Evolutionary conservation across 2,113 vertebrate species (phyloP).

Genomic region (Labeo catla): DNA sequence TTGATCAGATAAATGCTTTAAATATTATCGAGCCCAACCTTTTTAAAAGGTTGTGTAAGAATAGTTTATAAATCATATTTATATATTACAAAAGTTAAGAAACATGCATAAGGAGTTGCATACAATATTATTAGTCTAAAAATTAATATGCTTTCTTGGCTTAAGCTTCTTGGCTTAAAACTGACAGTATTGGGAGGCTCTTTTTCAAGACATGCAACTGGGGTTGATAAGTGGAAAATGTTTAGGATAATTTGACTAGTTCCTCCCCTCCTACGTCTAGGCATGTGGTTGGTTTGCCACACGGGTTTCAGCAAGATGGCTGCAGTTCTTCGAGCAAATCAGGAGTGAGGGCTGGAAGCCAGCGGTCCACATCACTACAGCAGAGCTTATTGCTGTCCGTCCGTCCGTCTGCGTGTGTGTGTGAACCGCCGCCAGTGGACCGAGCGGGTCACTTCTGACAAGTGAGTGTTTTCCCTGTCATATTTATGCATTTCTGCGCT

Average conservation of each 20-base stretch:
- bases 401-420: neutral
- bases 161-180: no score
- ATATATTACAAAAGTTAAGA: neutral
- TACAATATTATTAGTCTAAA: neutral
- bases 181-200: neutral
- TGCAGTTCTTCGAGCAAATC: constrained; percentile 61
- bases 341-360: neutral
- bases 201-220: neutral
- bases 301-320: constrained; percentile 72
- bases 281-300: constrained; percentile 40
- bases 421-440: constrained; percentile 62
- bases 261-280: constrained; percentile 28
- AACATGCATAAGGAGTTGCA: neutral
- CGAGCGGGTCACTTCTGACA: constrained; percentile 72
- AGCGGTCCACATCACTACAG: constrained; percentile 34
- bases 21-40: no score
- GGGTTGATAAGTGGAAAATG: neutral
- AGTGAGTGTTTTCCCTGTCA: constrained; percentile 68
- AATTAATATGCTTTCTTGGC: neutral
- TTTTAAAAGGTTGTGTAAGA: no score
- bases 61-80: no score
- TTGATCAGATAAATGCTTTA: no score
- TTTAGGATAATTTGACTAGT: neutral
- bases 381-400: neutral
- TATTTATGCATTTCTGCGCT: neutral